Evolutionary conservation across 1,140 invertebrate genomes (phyloP), one percentile per base, ranked within the genome.

Genomic region (Drosophila sproati): DNA sequence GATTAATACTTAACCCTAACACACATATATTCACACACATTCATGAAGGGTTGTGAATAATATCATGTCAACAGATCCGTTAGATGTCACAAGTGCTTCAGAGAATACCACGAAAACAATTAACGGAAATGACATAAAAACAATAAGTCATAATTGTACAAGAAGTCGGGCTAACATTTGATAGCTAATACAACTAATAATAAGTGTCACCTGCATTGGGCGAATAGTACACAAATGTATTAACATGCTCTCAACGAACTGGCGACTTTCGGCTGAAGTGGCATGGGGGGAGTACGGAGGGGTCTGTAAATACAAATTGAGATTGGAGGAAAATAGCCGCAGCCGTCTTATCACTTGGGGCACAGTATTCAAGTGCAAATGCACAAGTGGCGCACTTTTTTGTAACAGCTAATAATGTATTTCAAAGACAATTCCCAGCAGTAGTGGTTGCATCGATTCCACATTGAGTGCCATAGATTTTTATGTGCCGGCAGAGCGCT

Each of bases 331-430:
- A 52, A 28, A 50, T 28, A n/a, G 29, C 6, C 31, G 50, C 20
- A 8, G 34, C 52, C 39, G n/a, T 50, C 83, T 83, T 87, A 87
- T 87, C 82, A 56, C 61, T 60, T 80, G 41, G 80, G 80, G 51
- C 69, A 73, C 39, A 43, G 2, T 43, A 73, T 89, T 87, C 85
- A 88, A 88, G 83, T 88, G 83, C 85, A 87, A 88, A 82, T 52
- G 77, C 63, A 80, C 66, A 82, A 73, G 86, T 80, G 62, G 69
- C 68, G 73, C 68, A 71, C 73, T 45, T 54, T 43, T 48, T 59
- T 43, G 41, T 20, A 54, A 72, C 54, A 63, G 56, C 69, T 68
- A 68, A 73, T 68, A 73, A 39, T 39, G 10, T 43, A 4, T 60
- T 59, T 55, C 5, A 57, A 75, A 62, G 59, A 57, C 66, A 60